These are phyloP conservation scores for Pseudochromis fuscus DNA, from an alignment of 2,797 vertebrate species.

Conservation along the genomic window DNA sequence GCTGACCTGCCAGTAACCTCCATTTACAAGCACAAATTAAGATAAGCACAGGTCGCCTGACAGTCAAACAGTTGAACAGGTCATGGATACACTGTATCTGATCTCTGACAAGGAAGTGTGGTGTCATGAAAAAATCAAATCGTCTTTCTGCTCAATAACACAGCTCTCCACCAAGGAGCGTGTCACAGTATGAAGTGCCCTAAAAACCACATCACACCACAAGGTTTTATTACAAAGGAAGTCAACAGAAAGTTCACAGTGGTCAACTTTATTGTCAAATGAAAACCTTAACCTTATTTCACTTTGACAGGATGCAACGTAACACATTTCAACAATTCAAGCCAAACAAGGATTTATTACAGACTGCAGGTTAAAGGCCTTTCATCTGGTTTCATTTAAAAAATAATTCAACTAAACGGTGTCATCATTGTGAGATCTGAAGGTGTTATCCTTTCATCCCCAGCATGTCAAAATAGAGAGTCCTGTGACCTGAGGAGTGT, in stretches of 20 bases:
- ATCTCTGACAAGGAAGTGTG: slow-evolving; percentile 68
- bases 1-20: slow-evolving; percentile 66
- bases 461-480: slow-evolving; percentile 40
- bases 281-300: neutral
- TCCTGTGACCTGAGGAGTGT: slow-evolving; percentile 45
- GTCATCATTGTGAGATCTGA: neutral
- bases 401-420: neutral
- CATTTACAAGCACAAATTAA: slow-evolving; percentile 73
- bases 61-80: slow-evolving; percentile 70
- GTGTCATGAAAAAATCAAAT: slow-evolving; percentile 59
- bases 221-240: neutral
- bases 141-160: slow-evolving; percentile 20
- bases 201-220: slow-evolving; percentile 21
- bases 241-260: neutral
- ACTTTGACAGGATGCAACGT: neutral
- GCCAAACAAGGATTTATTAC: neutral
- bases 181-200: neutral
- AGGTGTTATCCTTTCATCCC: slow-evolving; percentile 53
- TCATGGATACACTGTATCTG: slow-evolving; percentile 65
- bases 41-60: slow-evolving; percentile 73
- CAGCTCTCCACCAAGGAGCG: slow-evolving; percentile 4
- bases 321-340: slow-evolving; percentile 17
- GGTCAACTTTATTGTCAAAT: slow-evolving; percentile 18
- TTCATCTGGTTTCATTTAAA: neutral
- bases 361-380: neutral